Percentiles rank a stretch among this genome's conserved stretches.
Conservation (phyloP, 2,797 vertebrate species). For the Myotis myotis region DNA sequence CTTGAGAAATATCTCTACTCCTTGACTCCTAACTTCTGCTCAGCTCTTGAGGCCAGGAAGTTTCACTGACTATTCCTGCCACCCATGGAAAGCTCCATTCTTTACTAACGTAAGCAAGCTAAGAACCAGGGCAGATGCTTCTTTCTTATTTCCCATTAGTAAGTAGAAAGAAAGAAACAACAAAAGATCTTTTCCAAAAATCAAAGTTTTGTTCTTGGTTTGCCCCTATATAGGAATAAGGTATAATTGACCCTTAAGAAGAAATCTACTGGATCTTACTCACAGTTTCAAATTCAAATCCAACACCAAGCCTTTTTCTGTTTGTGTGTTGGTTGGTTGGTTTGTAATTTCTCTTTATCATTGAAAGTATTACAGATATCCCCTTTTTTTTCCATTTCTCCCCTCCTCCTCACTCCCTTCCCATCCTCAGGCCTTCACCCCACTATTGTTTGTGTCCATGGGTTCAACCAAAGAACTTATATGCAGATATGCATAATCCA, state of each 20-base stretch:
- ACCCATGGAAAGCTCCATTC: not conserved
- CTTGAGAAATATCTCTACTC: not conserved
- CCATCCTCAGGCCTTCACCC: too few relatives aligned
- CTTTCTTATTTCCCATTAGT: not conserved
- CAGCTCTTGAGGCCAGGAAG: not conserved
- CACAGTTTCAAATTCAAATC: not conserved
- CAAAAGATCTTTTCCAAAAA: not conserved
- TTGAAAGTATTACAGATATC: too few relatives aligned
- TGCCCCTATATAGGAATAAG: not conserved
- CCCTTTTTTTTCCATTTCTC: too few relatives aligned
- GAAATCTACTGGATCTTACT: not conserved
- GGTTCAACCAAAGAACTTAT: too few relatives aligned
- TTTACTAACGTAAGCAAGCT: not conserved
- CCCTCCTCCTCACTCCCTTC: too few relatives aligned
- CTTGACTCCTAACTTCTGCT: not conserved
- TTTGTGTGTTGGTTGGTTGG: too few relatives aligned
- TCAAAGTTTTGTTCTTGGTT: constrained; percentile 1
- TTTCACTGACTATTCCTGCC: not conserved
- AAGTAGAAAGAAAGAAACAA: not conserved
- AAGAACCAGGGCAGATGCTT: not conserved
- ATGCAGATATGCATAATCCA: not conserved
- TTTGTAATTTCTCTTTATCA: too few relatives aligned
- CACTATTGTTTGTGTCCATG: too few relatives aligned
- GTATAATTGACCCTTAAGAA: not conserved
- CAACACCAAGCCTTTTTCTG: not conserved